Evolutionary conservation across 2,888 invertebrate genomes (phyloP).

Genomic region (Lasius platythorax): DNA sequence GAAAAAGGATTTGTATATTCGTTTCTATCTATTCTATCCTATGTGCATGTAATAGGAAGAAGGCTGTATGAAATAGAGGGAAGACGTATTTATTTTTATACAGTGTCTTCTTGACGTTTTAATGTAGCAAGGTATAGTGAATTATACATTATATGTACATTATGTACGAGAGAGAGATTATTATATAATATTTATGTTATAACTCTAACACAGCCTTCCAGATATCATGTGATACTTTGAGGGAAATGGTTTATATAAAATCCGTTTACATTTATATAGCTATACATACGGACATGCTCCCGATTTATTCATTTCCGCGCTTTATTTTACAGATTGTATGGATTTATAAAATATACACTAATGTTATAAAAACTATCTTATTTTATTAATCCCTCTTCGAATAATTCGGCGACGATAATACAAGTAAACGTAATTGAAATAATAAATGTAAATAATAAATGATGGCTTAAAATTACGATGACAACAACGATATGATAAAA

Average conservation of each 20-base stretch:
- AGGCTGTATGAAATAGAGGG: constrained; percentile 17
- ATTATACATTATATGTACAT: constrained; percentile 38
- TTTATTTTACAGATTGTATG: constrained; percentile 72
- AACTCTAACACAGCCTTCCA: constrained; percentile 58
- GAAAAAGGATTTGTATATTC: constrained; percentile 1
- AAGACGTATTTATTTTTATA: constrained; percentile 62
- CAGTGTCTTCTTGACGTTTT: constrained; percentile 34
- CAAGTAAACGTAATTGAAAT: not conserved
- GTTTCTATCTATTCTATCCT: not conserved
- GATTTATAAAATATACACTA: constrained; percentile 65
- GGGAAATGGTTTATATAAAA: constrained; percentile 67
- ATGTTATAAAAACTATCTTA: constrained; percentile 42
- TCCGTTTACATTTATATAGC: constrained; percentile 72
- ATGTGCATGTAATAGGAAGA: constrained; percentile 11
- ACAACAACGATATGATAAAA: constrained; percentile 2
- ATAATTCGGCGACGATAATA: not conserved
- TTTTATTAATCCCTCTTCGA: constrained; percentile 27
- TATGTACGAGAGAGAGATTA: constrained; percentile 32
- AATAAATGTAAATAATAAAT: constrained; percentile 18
- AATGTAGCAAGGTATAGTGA: constrained; percentile 13
- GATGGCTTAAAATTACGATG: not conserved
- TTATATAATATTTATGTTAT: constrained; percentile 56
- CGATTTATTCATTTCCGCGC: constrained; percentile 72
- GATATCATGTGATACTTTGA: constrained; percentile 71
- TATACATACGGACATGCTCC: constrained; percentile 72